Percentiles rank a stretch among this genome's conserved stretches.
These are phyloP conservation scores for Montipora sp. DNA, from an alignment of 64 coral and sea anemone genomes.

Conservation along the genomic window DNA sequence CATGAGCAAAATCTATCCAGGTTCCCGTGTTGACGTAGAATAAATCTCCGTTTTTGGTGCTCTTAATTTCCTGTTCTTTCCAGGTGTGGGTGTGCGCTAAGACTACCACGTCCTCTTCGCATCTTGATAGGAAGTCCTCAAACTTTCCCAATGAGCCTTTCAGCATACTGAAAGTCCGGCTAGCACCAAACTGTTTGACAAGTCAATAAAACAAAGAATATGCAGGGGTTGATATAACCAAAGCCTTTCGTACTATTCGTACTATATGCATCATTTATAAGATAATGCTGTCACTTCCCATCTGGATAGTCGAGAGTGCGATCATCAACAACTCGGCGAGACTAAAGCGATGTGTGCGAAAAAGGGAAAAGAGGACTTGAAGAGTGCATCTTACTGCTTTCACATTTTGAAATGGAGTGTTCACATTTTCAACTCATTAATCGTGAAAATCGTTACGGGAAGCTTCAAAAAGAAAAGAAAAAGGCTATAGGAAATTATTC, in stretches of 20 bases:
- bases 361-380: background rate
- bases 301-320: background rate
- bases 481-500: background rate
- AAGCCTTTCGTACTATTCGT: background rate
- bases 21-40: slow-evolving; percentile 22
- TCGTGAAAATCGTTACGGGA: background rate
- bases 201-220: background rate
- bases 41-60: slow-evolving; percentile 7
- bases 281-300: background rate
- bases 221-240: background rate
- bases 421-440: background rate
- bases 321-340: background rate
- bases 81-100: slow-evolving; percentile 10
- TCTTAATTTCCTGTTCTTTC: slow-evolving; percentile 19
- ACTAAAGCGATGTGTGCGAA: background rate
- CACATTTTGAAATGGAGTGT: background rate
- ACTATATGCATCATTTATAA: background rate
- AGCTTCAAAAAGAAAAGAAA: background rate
- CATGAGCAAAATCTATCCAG: slow-evolving; percentile 8
- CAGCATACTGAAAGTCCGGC: slow-evolving; percentile 15
- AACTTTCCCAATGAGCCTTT: slow-evolving; percentile 19
- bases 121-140: slow-evolving; percentile 6
- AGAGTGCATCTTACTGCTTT: background rate
- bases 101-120: slow-evolving; percentile 8
- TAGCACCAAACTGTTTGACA: slow-evolving; percentile 12